These are phyloP conservation scores for Aporophyla nigra DNA, from an alignment of 2,888 invertebrate species.

Conservation along the genomic window DNA sequence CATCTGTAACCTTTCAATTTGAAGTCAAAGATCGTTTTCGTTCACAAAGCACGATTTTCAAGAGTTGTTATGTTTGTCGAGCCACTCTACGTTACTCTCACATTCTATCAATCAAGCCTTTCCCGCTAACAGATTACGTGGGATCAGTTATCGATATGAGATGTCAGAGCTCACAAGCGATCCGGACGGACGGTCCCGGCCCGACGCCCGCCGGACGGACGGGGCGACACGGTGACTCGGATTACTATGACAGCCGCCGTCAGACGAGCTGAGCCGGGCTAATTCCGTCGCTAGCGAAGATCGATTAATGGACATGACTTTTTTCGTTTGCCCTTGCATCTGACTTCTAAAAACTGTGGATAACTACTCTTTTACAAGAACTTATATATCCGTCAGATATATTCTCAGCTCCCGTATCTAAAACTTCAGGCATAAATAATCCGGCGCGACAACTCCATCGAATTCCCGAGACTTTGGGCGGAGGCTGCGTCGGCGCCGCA, in stretches of 20 bases:
- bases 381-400: constrained; percentile 7
- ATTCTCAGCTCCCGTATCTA: constrained; percentile 16
- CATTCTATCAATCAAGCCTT: constrained; percentile 50
- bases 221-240: constrained; percentile 15
- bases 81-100: constrained; percentile 30
- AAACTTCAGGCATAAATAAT: constrained; percentile 38
- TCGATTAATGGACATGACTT: constrained; percentile 11
- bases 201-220: not conserved
- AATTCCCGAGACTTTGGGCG: constrained; percentile 37
- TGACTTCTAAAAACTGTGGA: not conserved
- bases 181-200: not conserved
- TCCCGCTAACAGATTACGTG: constrained; percentile 23
- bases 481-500: constrained; percentile 53
- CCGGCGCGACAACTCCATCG: constrained; percentile 37
- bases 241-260: constrained; percentile 28
- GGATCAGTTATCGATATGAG: constrained; percentile 44
- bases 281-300: constrained; percentile 17
- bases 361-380: constrained; percentile 22
- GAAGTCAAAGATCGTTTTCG: constrained; percentile 18
- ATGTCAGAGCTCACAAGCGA: constrained; percentile 7
- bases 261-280: constrained; percentile 20
- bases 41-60: constrained; percentile 1
- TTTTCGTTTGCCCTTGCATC: constrained; percentile 1
- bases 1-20: not conserved
- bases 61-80: constrained; percentile 1